A percentile compares a stretch with the other conserved stretches of the same genome.
These are phyloP conservation scores for Squalus acanthias DNA, from an alignment of 2,797 vertebrate species.

Conservation along the genomic window DNA sequence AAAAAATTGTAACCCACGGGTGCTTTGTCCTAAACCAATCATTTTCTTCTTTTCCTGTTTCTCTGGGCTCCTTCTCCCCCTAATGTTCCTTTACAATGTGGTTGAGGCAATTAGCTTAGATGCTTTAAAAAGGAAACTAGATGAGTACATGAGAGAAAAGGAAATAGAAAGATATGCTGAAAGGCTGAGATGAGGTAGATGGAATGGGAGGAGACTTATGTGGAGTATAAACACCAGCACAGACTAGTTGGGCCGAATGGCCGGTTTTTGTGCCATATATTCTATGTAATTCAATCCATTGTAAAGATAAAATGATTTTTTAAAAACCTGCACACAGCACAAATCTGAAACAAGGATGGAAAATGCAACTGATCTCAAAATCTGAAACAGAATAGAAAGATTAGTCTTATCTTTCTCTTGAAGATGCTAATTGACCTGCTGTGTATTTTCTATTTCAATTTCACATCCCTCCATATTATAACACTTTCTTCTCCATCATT, in stretches of 20 bases:
- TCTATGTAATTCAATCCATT: background rate
- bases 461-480: background rate
- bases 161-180: too few species aligned
- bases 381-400: too few species aligned
- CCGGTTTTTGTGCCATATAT: too few species aligned
- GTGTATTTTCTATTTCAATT: background rate
- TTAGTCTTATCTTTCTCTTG: background rate
- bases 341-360: background rate
- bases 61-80: background rate
- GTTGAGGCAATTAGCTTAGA: too few species aligned
- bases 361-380: background rate
- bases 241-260: too few species aligned
- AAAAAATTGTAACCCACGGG: background rate
- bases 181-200: too few species aligned
- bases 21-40: background rate
- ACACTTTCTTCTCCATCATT: background rate
- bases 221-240: too few species aligned
- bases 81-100: background rate
- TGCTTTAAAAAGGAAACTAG: too few species aligned
- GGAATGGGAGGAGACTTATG: too few species aligned
- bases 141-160: too few species aligned
- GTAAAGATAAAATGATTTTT: background rate
- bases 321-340: background rate
- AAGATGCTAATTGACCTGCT: background rate
- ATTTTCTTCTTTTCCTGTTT: background rate